Conservation (phyloP, 2,888 invertebrate species). For the Girardia tigrina region DNA sequence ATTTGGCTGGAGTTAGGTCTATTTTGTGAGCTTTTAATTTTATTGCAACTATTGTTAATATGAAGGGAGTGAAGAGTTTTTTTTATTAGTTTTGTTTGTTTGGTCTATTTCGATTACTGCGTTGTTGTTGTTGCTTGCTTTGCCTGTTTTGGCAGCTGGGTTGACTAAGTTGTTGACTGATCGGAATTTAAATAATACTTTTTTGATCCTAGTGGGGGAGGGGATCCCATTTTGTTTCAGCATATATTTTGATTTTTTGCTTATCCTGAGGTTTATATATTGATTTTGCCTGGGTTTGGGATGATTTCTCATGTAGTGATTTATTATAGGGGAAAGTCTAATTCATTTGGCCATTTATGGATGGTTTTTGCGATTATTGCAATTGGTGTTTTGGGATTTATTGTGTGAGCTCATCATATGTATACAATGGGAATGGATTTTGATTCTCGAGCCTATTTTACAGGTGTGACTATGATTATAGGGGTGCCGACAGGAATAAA, state of each 20-base stretch:
- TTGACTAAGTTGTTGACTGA: slow-evolving; percentile 67
- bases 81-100: slow-evolving; percentile 61
- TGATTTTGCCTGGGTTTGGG: slow-evolving; percentile 69
- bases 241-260: slow-evolving; percentile 77
- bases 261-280: slow-evolving; percentile 72
- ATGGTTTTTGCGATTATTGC: slow-evolving; percentile 72
- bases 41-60: slow-evolving; percentile 62
- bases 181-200: slow-evolving; percentile 65
- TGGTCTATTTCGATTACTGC: slow-evolving; percentile 62
- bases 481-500: slow-evolving; percentile 71
- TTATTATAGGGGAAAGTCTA: slow-evolving; percentile 57
- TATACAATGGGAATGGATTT: slow-evolving; percentile 71
- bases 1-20: slow-evolving; percentile 60
- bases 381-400: slow-evolving; percentile 68
- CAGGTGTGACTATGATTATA: slow-evolving; percentile 72
- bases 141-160: slow-evolving; percentile 64
- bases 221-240: slow-evolving; percentile 65
- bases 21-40: slow-evolving; percentile 67
- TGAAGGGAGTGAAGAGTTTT: slow-evolving; percentile 55
- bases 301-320: slow-evolving; percentile 66
- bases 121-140: slow-evolving; percentile 58
- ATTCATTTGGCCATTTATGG: slow-evolving; percentile 61
- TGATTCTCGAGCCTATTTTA: slow-evolving; percentile 70
- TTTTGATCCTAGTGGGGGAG: slow-evolving; percentile 64
- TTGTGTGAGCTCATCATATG: slow-evolving; percentile 73